These are phyloP conservation scores for Adrianichthys oophorus DNA, from an alignment of 2,797 vertebrate genomes.

Conservation along the genomic window DNA sequence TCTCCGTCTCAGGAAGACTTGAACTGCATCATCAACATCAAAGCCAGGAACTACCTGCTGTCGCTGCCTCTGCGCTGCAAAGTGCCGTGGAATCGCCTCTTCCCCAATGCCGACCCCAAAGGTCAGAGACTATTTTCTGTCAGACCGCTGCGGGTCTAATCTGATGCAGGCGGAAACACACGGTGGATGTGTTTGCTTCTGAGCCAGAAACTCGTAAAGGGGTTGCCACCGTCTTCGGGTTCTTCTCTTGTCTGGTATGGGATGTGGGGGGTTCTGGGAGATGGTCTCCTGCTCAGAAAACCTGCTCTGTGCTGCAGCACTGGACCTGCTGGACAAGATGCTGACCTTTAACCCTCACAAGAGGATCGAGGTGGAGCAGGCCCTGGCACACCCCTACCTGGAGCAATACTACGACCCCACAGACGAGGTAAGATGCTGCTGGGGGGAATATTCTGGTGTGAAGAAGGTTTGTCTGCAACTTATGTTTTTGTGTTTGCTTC, in stretches of 20 bases:
- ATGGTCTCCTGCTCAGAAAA: too few relatives aligned
- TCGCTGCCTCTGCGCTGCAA: conserved; percentile 85
- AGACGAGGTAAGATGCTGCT: conserved; percentile 78
- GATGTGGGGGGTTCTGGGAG: too few relatives aligned
- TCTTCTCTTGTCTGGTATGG: too few relatives aligned
- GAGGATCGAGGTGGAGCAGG: conserved; percentile 89
- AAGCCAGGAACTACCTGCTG: conserved; percentile 90
- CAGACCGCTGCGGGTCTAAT: too few relatives aligned
- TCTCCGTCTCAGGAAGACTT: conserved; percentile 87
- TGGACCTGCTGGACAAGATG: conserved; percentile 90
- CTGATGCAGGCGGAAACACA: too few relatives aligned
- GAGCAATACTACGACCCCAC: conserved; percentile 92
- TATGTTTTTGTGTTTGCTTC: conserved; percentile 2
- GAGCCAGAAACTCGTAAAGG: too few relatives aligned
- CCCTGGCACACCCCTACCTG: conserved; percentile 88
- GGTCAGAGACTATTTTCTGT: conserved; percentile 60
- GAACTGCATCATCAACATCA: conserved; percentile 92
- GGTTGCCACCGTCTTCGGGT: too few relatives aligned
- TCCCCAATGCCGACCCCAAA: conserved; percentile 85
- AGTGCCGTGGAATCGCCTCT: conserved; percentile 87
- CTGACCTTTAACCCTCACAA: conserved; percentile 91
- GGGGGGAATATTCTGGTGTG: too few relatives aligned
- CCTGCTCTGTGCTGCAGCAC: conserved; percentile 62
- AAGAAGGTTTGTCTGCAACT: not conserved
- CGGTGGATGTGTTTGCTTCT: too few relatives aligned